Base-by-base conservation (phyloP, 2,888 invertebrate genomes). In the Lamellibrachia satsuma region DNA sequence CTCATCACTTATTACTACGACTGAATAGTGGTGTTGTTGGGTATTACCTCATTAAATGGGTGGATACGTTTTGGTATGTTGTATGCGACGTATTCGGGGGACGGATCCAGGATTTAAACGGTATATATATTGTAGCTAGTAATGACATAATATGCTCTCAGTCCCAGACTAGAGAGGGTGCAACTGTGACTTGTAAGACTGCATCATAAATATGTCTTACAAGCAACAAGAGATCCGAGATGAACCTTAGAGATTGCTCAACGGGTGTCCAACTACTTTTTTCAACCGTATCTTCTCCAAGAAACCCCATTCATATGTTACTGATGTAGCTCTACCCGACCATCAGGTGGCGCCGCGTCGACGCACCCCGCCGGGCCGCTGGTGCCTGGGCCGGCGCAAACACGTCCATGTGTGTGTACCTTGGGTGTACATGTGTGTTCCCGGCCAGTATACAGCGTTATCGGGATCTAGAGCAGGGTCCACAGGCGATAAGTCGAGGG, bases 381-480 rank as follows among this genome's bases (percentile, higher is more conserved):
- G 55, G 8, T 7, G 55, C 55, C 55, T 55, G 55, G 55, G 55
- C 55, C 55, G 55, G 55, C 39, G 39, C 39, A 39, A 1, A 39
- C 1, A 39, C 39, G 39, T 39, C 39, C 39, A 39, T 39, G 39
- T 39, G 39, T 39, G 39, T 39, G 39, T 39, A 39, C 39, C 39
- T 39, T 39, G 39, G 39, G 39, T 39, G 39, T 39, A 0, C 39
- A 39, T 1, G 3, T 9, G 55, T 55, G 7, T 55, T 55, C 4
- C 55, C 55, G 55, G 55, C 55, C 55, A 55, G 1, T 39, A 39
- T 39, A 39, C 55, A 9, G 55, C 55, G 55, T 55, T 55, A 57
- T 57, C 57, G 57, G 57, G 57, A 75, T 75, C 75, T 11, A 75
- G 75, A 75, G 75, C 75, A 75, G 75, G 75, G 75, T 75, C 75